Evolutionary conservation across 2,113 vertebrate species (phyloP).

Genomic region (Eleginops maclovinus): DNA sequence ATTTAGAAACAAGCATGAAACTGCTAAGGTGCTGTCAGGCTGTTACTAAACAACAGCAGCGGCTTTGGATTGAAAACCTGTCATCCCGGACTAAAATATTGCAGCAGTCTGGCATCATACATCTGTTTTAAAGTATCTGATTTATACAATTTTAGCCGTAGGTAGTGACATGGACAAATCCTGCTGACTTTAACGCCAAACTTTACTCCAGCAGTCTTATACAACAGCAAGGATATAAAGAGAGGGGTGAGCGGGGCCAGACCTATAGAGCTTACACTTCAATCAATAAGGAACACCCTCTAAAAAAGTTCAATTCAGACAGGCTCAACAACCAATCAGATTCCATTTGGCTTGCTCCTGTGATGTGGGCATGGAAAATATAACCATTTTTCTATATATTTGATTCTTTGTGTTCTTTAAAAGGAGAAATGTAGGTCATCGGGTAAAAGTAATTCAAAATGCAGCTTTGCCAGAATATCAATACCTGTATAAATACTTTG

Average conservation of each 20-base stretch:
- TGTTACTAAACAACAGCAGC: neutral
- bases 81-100: neutral
- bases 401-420: neutral
- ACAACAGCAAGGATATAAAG: neutral
- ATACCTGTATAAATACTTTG: neutral
- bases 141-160: neutral
- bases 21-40: neutral
- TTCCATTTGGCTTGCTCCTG: neutral
- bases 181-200: too few relatives aligned
- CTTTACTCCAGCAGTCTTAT: neutral
- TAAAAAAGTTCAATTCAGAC: neutral
- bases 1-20: neutral
- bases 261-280: slow-evolving; percentile 24
- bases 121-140: too few relatives aligned
- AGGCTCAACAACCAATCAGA: neutral
- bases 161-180: slow-evolving; percentile 3
- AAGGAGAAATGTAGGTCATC: neutral
- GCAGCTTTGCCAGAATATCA: neutral
- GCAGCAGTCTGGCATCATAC: neutral
- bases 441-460: neutral
- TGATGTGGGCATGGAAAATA: neutral
- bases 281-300: slow-evolving; percentile 43
- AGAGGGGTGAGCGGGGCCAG: neutral
- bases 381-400: rapidly evolving
- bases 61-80: slow-evolving; percentile 4